Base-by-base conservation (phyloP, 2,888 invertebrate genomes). In the Pterobdella sp. region DNA sequence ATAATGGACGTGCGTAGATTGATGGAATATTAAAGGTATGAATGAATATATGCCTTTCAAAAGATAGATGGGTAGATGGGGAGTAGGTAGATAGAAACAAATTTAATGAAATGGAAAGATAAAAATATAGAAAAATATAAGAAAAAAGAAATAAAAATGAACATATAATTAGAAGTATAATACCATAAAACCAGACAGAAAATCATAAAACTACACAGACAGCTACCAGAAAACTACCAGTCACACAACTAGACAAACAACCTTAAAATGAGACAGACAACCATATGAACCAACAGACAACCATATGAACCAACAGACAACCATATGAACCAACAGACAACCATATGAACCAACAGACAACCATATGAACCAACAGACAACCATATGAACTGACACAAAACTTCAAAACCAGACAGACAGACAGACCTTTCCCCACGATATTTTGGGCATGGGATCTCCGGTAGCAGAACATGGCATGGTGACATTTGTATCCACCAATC, bases 391-490 rank as follows among this genome's bases (percentile, higher is more conserved):
- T 49, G 14, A 49, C n/a, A 18, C n/a, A 49, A 49, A 18, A 18
- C 14, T 49, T 18, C 14, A 49, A n/a, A 14, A 49, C 32, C 2
- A 36, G 29, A 67, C 1, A 0, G 35, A 1, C 32, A 0, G 14
- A 37, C 60, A 36, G 36, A 88, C 88, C 82, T 93, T 89, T 82
- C 91, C 90, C 95, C 95, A 96, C 81, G 90, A 89, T 80, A 95
- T 91, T 79, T 88, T 74, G 1, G 81, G 82, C 26, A 72, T 68
- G 7, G 82, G 82, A 29, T 79, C 80, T 3, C 93, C 93, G 79
- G 90, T 89, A 69, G 94, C 94, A 79, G 92, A 92, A 85, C 96
- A 96, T 81, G 92, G 91, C 91, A 96, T 93, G 82, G 92, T 92
- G 32, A 95, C 93, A 65, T 91, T 90, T 81, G 93, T 92, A 60